phyloP scores from a whole-genome alignment of 2,797 vertebrate species.

The Salarias fasciatus region DNA sequence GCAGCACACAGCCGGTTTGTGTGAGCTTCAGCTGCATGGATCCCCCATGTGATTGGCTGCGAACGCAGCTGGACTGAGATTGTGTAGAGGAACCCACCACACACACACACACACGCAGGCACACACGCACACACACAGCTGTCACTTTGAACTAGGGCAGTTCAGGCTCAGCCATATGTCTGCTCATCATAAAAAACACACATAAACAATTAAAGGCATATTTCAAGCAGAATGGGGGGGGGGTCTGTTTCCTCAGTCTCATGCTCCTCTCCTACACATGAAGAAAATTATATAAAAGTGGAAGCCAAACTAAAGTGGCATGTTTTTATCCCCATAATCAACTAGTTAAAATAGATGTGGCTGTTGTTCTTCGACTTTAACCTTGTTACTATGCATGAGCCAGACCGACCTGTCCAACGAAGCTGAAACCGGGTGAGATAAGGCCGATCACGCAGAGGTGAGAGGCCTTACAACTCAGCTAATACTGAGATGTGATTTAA shows the following conservation, averaged over 20 bases:
- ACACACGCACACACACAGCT: conserved; percentile 39
- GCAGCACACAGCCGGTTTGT: conserved; percentile 82
- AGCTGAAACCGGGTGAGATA: too few species aligned
- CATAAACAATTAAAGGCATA: conserved; percentile 4
- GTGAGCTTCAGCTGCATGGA: conserved; percentile 75
- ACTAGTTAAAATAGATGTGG: too few species aligned
- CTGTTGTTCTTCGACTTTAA: too few species aligned
- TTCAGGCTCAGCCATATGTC: background rate
- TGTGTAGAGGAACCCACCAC: conserved; percentile 19
- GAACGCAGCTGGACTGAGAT: conserved; percentile 70
- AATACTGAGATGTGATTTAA: too few species aligned
- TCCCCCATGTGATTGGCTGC: conserved; percentile 63
- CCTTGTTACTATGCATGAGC: too few species aligned
- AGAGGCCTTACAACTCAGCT: conserved; percentile 5
- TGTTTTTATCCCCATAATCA: too few species aligned
- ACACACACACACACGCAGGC: conserved; percentile 15
- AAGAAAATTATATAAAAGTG: background rate
- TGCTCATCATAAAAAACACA: background rate
- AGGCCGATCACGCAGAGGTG: background rate
- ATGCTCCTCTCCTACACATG: background rate
- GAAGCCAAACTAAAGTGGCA: background rate
- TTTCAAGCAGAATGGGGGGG: conserved; percentile 5
- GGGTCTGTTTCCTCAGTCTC: background rate
- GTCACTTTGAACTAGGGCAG: conserved; percentile 32
- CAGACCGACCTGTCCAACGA: too few species aligned